A percentile compares a stretch with the other conserved stretches of the same genome.
Conservation (phyloP, 92 coral and sea anemone genomes). For the Umimayanthus chanpuru region DNA sequence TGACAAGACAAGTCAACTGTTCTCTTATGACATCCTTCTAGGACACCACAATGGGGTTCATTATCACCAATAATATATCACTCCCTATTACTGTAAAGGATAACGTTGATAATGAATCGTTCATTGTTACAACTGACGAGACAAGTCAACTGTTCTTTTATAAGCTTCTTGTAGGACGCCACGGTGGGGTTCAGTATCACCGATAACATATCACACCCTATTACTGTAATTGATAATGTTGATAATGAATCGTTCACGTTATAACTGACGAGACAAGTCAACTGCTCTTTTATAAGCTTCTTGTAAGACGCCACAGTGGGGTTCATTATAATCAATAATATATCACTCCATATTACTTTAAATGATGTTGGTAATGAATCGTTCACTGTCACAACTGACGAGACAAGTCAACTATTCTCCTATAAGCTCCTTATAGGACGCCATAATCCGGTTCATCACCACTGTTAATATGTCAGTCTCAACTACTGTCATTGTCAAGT, state of each 20-base stretch:
- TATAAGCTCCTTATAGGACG: background rate
- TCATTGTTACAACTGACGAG: background rate
- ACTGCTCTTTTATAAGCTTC: background rate
- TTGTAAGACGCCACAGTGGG: slow-evolving; percentile 12
- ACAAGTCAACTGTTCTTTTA: background rate
- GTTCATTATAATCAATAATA: slow-evolving; percentile 43
- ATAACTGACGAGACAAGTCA: background rate
- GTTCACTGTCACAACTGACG: background rate
- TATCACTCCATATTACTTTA: too few relatives aligned
- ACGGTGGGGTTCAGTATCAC: slow-evolving; percentile 59
- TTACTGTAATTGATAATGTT: background rate
- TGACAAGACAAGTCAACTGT: slow-evolving; percentile 54
- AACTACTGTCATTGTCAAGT: background rate
- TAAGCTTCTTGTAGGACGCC: background rate
- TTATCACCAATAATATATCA: background rate
- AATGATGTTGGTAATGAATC: background rate
- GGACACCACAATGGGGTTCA: slow-evolving; percentile 54
- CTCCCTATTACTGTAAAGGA: background rate
- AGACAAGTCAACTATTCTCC: background rate
- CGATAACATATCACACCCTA: too few relatives aligned
- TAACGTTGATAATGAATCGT: background rate
- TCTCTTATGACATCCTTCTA: slow-evolving; percentile 59
- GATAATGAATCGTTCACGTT: background rate
- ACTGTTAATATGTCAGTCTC: background rate
- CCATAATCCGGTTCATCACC: background rate